Evolutionary conservation across 1,140 invertebrate genomes (phyloP).

Genomic region (Akabosia matsudoensis): DNA sequence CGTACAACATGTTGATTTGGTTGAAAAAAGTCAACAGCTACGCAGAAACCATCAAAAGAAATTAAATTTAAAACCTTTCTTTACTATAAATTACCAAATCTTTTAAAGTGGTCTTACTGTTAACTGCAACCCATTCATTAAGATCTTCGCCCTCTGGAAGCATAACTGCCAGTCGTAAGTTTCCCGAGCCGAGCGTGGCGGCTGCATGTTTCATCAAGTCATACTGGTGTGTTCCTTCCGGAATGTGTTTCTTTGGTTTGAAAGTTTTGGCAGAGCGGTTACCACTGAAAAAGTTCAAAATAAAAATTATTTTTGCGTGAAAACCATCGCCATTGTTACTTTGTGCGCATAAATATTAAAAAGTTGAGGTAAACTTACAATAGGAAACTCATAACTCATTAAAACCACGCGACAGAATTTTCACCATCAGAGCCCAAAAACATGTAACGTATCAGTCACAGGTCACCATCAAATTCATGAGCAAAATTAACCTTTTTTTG

Average conservation of each 20-base stretch:
- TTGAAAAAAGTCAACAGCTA: conserved; percentile 99
- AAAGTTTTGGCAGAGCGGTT: conserved; percentile 93
- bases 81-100: not conserved
- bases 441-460: too few species aligned
- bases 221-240: conserved; percentile 98
- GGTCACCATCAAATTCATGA: too few species aligned
- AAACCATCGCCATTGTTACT: not conserved
- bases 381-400: conserved; percentile 50
- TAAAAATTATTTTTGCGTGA: not conserved
- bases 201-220: conserved; percentile 99
- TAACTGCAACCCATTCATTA: conserved; percentile 99
- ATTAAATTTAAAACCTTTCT: not conserved
- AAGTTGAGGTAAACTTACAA: conserved; percentile 44
- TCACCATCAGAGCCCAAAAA: too few species aligned
- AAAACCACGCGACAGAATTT: too few species aligned
- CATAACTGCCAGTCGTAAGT: conserved; percentile 90
- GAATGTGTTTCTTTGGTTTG: conserved; percentile 98
- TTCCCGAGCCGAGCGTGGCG: conserved; percentile 94
- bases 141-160: conserved; percentile 98
- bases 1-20: conserved; percentile 99
- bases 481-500: too few species aligned
- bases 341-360: not conserved
- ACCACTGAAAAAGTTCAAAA: conserved; percentile 57
- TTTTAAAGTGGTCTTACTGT: conserved; percentile 70
- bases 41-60: conserved; percentile 51